Conservation (phyloP, 1,140 invertebrate species). For the Himalopsyche phryganea region DNA sequence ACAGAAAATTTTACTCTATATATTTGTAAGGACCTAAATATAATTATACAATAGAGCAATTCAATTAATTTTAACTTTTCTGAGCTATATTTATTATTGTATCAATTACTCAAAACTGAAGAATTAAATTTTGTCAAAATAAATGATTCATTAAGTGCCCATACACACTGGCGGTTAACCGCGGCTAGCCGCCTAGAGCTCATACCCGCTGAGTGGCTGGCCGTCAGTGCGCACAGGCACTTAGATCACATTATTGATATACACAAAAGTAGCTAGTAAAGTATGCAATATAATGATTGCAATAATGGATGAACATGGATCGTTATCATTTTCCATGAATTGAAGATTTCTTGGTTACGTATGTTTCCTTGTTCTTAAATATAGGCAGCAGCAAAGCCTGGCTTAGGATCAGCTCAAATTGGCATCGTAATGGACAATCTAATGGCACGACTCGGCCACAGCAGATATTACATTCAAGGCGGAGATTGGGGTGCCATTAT, state of each 20-base stretch:
- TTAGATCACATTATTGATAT: neutral
- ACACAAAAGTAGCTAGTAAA: neutral
- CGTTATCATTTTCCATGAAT: neutral
- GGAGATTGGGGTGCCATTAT: constrained; percentile 69
- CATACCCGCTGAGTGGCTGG: too few relatives aligned
- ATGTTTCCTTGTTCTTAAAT: constrained; percentile 36
- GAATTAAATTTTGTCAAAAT: neutral
- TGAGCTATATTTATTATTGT: neutral
- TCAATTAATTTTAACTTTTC: neutral
- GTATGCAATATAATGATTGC: neutral
- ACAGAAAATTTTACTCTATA: neutral
- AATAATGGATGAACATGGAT: neutral
- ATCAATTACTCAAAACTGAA: neutral
- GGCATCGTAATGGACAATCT: constrained; percentile 56
- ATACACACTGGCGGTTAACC: too few relatives aligned
- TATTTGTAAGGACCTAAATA: neutral
- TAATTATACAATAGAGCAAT: neutral
- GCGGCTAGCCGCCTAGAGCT: too few relatives aligned
- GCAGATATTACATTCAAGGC: constrained; percentile 72
- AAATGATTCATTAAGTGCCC: too few relatives aligned
- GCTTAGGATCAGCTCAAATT: constrained; percentile 54
- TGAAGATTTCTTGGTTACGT: neutral
- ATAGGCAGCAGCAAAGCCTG: constrained; percentile 52
- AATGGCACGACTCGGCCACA: constrained; percentile 59
- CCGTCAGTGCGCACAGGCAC: neutral